A percentile compares a stretch with the other conserved stretches of the same genome.
These are phyloP conservation scores for Pseudochaenichthys georgianus DNA, from an alignment of 2,797 vertebrate species.

Conservation along the genomic window DNA sequence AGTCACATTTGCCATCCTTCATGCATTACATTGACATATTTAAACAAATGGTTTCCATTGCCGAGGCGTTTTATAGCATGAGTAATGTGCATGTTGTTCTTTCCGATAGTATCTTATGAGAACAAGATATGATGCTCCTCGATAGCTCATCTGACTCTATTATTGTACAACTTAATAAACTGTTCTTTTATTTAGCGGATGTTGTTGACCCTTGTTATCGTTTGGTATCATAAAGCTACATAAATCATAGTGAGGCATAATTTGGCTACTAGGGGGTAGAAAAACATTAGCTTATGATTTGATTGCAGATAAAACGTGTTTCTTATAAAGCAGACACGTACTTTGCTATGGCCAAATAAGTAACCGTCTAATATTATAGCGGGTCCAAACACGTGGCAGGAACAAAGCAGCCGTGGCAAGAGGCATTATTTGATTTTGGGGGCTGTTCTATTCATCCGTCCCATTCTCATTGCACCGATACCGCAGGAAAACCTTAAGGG, in stretches of 20 bases:
- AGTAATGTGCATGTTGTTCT: neutral
- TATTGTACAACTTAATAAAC: neutral
- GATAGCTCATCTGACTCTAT: slow-evolving; percentile 13
- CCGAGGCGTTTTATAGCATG: neutral
- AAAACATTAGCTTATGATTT: neutral
- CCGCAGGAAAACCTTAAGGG: too few relatives aligned
- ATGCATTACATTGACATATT: neutral
- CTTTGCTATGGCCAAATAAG: neutral
- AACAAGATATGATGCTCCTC: slow-evolving; percentile 5
- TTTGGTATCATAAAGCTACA: neutral
- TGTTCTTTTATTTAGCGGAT: neutral
- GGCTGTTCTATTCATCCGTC: too few relatives aligned
- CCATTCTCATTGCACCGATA: too few relatives aligned
- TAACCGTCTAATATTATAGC: too few relatives aligned
- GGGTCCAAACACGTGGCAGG: too few relatives aligned
- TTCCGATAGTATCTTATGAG: neutral
- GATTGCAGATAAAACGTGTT: neutral
- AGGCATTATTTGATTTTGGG: too few relatives aligned
- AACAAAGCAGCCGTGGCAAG: too few relatives aligned
- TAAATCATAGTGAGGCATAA: neutral
- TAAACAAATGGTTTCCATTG: neutral
- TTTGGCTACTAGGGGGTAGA: too few relatives aligned
- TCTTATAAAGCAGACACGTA: neutral
- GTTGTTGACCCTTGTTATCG: neutral
- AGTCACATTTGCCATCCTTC: neutral